A percentile compares a stretch with the other conserved stretches of the same genome.
Evolutionary conservation across 2,797 vertebrate species (phyloP).

Genomic region (Pithecia hirsuta): DNA sequence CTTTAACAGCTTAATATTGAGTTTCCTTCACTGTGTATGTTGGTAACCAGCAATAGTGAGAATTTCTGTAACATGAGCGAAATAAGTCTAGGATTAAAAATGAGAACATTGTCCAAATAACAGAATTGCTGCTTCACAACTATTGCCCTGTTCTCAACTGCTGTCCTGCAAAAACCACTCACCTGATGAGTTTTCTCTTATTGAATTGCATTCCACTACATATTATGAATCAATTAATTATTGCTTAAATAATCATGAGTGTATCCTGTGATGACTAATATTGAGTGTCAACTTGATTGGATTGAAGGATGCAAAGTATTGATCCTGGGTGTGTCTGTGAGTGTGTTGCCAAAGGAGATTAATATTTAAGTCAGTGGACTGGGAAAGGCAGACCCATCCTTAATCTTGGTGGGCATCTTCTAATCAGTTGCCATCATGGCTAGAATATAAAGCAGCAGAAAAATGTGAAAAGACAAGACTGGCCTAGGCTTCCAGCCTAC

Average conservation of each 20-base stretch:
- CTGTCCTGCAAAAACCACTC: constrained; percentile 79
- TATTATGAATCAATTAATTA: neutral
- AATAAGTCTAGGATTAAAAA: constrained; percentile 44
- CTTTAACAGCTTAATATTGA: neutral
- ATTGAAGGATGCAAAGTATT: neutral
- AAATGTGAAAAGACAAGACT: neutral
- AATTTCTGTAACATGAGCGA: neutral
- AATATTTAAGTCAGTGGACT: neutral
- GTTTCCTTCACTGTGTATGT: neutral
- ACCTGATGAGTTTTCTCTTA: constrained; percentile 71
- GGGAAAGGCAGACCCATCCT: neutral
- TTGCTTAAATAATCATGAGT: neutral
- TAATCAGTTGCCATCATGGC: neutral
- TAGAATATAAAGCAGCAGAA: neutral
- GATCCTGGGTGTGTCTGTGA: neutral
- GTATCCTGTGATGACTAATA: neutral
- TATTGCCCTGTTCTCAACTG: constrained; percentile 81
- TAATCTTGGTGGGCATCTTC: neutral
- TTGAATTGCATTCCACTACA: neutral
- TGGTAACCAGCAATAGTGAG: neutral
- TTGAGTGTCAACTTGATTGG: neutral
- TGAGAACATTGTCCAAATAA: constrained; percentile 72
- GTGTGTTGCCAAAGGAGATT: neutral
- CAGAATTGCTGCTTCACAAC: constrained; percentile 78
- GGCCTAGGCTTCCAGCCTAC: neutral